phyloP scores from a whole-genome alignment of 2,797 vertebrate genomes.

The Cyclura pinguis region DNA sequence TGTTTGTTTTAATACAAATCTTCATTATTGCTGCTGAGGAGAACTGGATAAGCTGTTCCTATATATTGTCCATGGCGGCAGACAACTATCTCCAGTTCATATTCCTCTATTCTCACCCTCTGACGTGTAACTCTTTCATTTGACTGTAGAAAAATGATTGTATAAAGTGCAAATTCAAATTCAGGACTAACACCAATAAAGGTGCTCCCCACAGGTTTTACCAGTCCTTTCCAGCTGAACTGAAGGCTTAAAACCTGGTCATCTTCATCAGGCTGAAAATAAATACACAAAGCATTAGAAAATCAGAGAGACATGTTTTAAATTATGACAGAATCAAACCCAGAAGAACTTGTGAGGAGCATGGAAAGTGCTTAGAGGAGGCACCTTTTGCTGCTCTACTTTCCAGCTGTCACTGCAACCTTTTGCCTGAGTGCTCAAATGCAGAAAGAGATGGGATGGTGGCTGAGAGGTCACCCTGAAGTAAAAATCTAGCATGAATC shows the following conservation, averaged over 20 bases:
- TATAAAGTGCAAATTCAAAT: slow-evolving; percentile 89
- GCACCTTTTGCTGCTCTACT: not conserved
- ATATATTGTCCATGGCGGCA: slow-evolving; percentile 81
- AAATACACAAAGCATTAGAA: slow-evolving; percentile 29
- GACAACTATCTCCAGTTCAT: slow-evolving; percentile 84
- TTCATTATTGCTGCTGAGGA: slow-evolving; percentile 80
- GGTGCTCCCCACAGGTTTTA: slow-evolving; percentile 85
- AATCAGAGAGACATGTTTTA: not conserved
- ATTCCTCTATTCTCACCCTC: slow-evolving; percentile 83
- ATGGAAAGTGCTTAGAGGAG: too few species aligned
- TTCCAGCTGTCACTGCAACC: too few species aligned
- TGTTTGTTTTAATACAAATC: slow-evolving; percentile 29
- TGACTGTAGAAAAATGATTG: slow-evolving; percentile 83
- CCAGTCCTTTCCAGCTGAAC: slow-evolving; percentile 86
- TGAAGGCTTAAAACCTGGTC: slow-evolving; percentile 89
- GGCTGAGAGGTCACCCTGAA: not conserved
- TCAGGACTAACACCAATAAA: slow-evolving; percentile 88
- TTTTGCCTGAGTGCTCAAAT: not conserved
- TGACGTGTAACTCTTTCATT: slow-evolving; percentile 79
- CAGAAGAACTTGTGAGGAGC: not conserved
- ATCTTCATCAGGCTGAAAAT: slow-evolving; percentile 83
- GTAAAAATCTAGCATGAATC: not conserved
- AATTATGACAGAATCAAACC: not conserved
- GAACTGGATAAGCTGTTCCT: slow-evolving; percentile 86
- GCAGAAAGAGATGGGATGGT: not conserved